Evolutionary conservation across 2,113 vertebrate species (phyloP).

Genomic region (Montifringilla adamsi): DNA sequence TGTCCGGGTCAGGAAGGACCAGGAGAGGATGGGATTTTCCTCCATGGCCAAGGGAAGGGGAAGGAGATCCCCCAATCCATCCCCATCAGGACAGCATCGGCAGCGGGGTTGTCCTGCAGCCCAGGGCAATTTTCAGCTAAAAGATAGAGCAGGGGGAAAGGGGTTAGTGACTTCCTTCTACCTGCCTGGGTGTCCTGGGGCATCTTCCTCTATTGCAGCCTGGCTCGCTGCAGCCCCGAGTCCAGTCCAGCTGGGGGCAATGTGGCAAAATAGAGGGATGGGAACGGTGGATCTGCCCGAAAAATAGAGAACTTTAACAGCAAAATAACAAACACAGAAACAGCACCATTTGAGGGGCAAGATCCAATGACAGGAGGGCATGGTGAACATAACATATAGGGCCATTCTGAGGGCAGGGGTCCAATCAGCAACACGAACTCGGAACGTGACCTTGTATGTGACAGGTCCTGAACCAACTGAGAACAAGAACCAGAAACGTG

Average conservation of each 20-base stretch:
- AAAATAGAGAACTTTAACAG: not conserved
- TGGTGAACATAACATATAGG: not conserved
- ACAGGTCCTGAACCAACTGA: not conserved
- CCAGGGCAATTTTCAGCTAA: not conserved
- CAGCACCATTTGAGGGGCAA: not conserved
- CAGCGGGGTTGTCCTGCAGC: not conserved
- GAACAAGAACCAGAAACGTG: not conserved
- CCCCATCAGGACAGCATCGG: fast-evolving
- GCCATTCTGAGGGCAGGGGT: not conserved
- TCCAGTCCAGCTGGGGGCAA: not conserved
- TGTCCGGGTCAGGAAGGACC: not conserved
- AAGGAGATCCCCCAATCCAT: not conserved
- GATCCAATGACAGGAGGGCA: not conserved
- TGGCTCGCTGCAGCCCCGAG: not conserved
- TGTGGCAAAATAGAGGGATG: not conserved
- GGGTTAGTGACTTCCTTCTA: not conserved
- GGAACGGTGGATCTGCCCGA: not conserved
- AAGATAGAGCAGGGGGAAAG: not conserved
- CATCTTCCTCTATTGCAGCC: not conserved
- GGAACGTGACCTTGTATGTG: not conserved
- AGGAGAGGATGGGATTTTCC: not conserved
- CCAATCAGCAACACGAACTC: not conserved
- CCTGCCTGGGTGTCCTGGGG: not conserved
- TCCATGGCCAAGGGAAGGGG: not conserved
- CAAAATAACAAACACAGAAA: not conserved